A percentile compares a stretch with the other conserved stretches of the same genome.
phyloP scores from a whole-genome alignment of 2,113 vertebrate genomes.

The Pseudopodoces humilis region DNA sequence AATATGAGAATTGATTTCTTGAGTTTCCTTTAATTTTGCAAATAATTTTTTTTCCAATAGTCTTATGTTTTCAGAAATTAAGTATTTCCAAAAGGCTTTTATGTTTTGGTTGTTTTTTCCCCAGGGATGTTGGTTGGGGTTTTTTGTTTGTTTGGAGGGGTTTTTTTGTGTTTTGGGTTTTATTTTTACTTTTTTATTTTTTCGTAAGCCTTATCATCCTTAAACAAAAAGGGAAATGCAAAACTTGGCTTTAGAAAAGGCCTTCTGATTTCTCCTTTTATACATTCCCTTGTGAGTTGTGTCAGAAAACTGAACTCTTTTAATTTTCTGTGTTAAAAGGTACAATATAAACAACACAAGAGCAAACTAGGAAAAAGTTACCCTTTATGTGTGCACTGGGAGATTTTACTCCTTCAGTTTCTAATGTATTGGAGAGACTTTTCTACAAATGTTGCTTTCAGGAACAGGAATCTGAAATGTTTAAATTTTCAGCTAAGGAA shows the following conservation, averaged over 20 bases:
- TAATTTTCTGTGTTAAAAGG: neutral
- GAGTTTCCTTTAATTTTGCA: conserved; percentile 36
- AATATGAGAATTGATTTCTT: conserved; percentile 18
- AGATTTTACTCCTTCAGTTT: neutral
- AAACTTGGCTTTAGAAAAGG: neutral
- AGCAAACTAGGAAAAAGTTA: neutral
- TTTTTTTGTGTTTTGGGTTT: neutral
- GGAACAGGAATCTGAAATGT: neutral
- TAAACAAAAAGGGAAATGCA: conserved; percentile 22
- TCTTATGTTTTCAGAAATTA: conserved; percentile 22
- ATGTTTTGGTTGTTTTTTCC: neutral
- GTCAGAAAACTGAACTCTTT: neutral
- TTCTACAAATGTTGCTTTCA: neutral
- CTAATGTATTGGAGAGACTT: neutral
- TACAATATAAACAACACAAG: neutral
- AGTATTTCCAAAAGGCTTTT: conserved; percentile 13
- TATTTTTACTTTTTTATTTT: neutral
- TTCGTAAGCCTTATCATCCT: conserved; percentile 12
- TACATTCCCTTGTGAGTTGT: neutral
- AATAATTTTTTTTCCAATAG: neutral
- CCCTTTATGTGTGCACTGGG: neutral
- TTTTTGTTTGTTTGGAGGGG: neutral
- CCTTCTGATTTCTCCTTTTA: neutral
- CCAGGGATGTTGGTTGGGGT: neutral
- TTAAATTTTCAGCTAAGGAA: neutral